Evolutionary conservation across 2,797 vertebrate species (phyloP).

Genomic region (Merluccius polli): DNA sequence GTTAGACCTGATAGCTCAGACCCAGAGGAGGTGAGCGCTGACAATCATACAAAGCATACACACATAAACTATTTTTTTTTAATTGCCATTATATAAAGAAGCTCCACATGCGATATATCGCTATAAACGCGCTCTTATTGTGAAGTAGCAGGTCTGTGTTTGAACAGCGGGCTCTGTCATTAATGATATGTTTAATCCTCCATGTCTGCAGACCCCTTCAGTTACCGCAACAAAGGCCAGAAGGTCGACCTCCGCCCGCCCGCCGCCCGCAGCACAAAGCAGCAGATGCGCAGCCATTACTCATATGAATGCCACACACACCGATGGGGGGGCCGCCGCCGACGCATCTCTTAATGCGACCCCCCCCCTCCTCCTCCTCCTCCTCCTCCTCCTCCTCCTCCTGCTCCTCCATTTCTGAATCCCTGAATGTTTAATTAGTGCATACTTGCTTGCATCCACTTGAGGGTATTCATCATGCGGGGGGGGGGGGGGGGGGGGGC

Average conservation of each 20-base stretch:
- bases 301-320: constrained; percentile 64
- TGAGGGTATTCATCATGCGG: constrained; percentile 52
- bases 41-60: too few species aligned
- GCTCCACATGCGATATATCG: too few species aligned
- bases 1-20: too few species aligned
- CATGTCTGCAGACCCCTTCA: constrained; percentile 29
- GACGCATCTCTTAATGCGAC: constrained; percentile 57
- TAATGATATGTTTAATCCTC: constrained; percentile 63
- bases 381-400: too few species aligned
- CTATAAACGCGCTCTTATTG: too few species aligned
- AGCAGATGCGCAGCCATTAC: constrained; percentile 65
- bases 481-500: too few species aligned
- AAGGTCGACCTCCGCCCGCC: constrained; percentile 36
- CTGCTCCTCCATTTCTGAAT: constrained; percentile 70
- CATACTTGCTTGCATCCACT: constrained; percentile 60
- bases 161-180: neutral
- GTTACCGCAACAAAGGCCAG: constrained; percentile 39
- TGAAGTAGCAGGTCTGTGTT: neutral
- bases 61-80: too few species aligned
- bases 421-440: constrained; percentile 72
- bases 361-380: too few species aligned
- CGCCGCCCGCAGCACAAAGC: constrained; percentile 49
- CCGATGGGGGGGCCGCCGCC: constrained; percentile 39
- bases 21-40: too few species aligned
- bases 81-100: too few species aligned